A percentile compares a stretch with the other conserved stretches of the same genome.
Evolutionary conservation across 2,797 vertebrate genomes (phyloP).

Genomic region (Myotis pilosus): DNA sequence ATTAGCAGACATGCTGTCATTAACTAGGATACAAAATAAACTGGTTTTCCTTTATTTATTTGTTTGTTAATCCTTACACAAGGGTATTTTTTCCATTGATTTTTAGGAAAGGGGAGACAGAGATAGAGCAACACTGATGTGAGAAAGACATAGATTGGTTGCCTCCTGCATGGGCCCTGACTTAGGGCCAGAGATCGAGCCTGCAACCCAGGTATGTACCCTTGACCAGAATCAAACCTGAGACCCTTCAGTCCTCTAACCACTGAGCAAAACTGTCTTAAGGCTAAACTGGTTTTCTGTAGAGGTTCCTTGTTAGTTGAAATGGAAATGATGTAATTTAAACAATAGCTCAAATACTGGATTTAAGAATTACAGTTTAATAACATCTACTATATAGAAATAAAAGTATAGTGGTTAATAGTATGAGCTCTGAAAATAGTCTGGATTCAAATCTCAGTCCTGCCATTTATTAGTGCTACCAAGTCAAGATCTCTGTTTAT

Average conservation of each 20-base stretch:
- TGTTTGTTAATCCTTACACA: no score
- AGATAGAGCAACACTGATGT: no score
- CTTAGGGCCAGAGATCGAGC: no score
- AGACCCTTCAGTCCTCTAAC: no score
- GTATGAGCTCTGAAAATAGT: neutral
- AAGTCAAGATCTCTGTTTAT: neutral
- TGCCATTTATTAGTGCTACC: neutral
- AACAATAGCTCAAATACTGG: neutral
- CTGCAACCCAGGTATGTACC: no score
- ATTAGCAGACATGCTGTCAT: neutral
- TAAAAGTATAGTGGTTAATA: neutral
- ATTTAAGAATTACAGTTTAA: conserved; percentile 7
- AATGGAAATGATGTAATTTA: neutral
- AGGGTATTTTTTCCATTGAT: no score
- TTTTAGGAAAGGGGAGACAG: no score
- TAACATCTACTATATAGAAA: neutral
- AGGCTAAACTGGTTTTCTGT: neutral
- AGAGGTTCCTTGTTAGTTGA: neutral
- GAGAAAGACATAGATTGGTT: no score
- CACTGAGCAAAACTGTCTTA: no score
- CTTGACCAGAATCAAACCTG: no score
- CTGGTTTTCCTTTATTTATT: neutral
- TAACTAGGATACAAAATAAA: neutral
- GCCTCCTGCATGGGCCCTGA: no score
- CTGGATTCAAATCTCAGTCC: neutral